Evolutionary conservation across 2,888 invertebrate species (phyloP).

Genomic region (Volucella bombylans): DNA sequence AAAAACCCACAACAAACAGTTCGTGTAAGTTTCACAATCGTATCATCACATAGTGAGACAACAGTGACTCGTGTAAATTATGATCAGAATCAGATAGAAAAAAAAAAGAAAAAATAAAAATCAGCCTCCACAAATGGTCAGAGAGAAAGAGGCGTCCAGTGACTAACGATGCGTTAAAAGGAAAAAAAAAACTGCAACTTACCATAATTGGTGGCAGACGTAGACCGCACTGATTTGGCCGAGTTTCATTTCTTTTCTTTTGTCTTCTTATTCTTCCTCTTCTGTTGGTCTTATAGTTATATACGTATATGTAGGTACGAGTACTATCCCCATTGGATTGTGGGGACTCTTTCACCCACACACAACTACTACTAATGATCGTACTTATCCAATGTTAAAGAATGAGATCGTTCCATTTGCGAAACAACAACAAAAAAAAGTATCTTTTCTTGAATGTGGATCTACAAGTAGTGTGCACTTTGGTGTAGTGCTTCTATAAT

Average conservation of each 20-base stretch:
- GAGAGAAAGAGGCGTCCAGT: neutral
- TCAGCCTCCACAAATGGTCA: conserved; percentile 5
- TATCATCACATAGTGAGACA: conserved; percentile 31
- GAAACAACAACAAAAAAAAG: neutral
- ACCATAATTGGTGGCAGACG: conserved; percentile 49
- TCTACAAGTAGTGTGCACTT: conserved; percentile 9
- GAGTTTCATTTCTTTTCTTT: conserved; percentile 45
- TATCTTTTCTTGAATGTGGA: conserved; percentile 24
- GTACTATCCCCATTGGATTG: no score
- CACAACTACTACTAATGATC: neutral
- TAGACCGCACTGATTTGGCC: conserved; percentile 54
- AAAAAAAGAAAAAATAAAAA: no score
- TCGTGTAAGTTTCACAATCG: conserved; percentile 25
- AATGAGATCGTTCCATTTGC: conserved; percentile 12
- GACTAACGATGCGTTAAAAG: neutral
- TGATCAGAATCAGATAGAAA: neutral
- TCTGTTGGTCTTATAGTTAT: neutral
- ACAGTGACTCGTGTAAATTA: conserved; percentile 37
- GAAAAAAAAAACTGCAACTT: conserved; percentile 20
- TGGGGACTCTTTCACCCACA: conserved; percentile 40
- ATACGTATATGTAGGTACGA: neutral
- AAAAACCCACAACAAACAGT: conserved; percentile 31
- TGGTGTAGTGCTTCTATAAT: conserved; percentile 34
- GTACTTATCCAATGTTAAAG: conserved; percentile 12
- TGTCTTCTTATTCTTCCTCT: neutral